phyloP scores from a whole-genome alignment of 1,140 invertebrate species.

The Papilio glaucus region DNA sequence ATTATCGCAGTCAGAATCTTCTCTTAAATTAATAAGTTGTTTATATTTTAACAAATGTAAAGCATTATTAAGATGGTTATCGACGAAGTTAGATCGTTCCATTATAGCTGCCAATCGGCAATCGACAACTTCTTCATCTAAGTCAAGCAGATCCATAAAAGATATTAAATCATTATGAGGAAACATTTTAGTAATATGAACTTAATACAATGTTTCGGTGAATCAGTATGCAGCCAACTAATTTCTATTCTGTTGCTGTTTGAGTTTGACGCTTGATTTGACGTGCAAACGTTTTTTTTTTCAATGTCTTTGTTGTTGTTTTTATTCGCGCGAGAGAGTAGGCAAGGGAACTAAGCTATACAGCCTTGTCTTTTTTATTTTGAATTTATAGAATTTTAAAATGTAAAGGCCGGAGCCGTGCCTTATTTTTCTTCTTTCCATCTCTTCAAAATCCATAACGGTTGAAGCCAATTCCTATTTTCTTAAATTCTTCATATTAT shows the following conservation, averaged over 20 bases:
- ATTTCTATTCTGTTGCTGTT: no score
- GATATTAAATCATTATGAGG: slow-evolving; percentile 54
- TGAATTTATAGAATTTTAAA: no score
- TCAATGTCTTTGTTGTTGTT: no score
- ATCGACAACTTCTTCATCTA: slow-evolving; percentile 72
- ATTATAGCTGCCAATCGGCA: slow-evolving; percentile 58
- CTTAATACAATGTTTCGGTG: background rate
- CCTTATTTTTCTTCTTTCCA: no score
- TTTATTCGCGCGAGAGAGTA: no score
- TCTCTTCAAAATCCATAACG: no score
- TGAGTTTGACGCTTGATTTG: background rate
- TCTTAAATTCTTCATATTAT: no score
- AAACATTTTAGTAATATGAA: slow-evolving; percentile 45
- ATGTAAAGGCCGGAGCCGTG: no score
- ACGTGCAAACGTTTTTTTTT: no score
- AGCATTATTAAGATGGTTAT: slow-evolving; percentile 58
- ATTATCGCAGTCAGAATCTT: slow-evolving; percentile 66
- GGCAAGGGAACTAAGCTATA: no score
- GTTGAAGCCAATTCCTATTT: no score
- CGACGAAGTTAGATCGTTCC: slow-evolving; percentile 50
- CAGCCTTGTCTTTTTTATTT: no score
- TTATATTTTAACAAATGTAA: slow-evolving; percentile 68
- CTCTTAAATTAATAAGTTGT: slow-evolving; percentile 66
- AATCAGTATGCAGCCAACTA: background rate
- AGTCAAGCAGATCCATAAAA: slow-evolving; percentile 71